These are phyloP conservation scores for Castor canadensis DNA, from an alignment of 2,113 vertebrate genomes.

Conservation along the genomic window DNA sequence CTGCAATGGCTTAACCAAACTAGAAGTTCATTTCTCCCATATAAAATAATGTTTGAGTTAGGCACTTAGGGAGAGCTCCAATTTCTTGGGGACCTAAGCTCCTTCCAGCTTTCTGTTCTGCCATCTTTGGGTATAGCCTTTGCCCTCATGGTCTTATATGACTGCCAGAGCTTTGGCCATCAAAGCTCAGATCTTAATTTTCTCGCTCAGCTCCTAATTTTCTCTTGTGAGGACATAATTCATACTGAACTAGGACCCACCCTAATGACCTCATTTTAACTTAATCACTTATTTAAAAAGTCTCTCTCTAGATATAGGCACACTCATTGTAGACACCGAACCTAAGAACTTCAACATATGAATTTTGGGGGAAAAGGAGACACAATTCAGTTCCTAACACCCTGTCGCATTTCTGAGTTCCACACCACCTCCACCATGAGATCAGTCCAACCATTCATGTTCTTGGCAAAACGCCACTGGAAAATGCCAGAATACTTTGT, in stretches of 20 bases:
- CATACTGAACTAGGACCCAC: not conserved
- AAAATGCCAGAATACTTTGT: not conserved
- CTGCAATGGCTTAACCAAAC: not conserved
- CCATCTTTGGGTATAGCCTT: not conserved
- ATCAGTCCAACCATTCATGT: not conserved
- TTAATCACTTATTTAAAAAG: not conserved
- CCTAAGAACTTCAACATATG: not conserved
- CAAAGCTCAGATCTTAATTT: too few relatives aligned
- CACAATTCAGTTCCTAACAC: not conserved
- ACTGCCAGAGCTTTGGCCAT: not conserved
- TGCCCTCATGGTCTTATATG: not conserved
- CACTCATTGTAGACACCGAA: not conserved
- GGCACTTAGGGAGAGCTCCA: not conserved
- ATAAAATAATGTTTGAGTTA: not conserved
- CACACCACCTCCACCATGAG: not conserved
- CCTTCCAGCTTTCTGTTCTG: not conserved
- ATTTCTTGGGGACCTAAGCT: not conserved
- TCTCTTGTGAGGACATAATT: not conserved
- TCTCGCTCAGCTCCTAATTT: not conserved
- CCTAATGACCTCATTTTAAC: not conserved
- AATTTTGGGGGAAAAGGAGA: not conserved
- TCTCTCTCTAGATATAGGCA: not conserved
- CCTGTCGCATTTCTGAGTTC: not conserved
- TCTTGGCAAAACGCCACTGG: not conserved
- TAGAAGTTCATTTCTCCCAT: not conserved